phyloP scores from a whole-genome alignment of 2,888 invertebrate genomes.

The Mycalesis mineus region DNA sequence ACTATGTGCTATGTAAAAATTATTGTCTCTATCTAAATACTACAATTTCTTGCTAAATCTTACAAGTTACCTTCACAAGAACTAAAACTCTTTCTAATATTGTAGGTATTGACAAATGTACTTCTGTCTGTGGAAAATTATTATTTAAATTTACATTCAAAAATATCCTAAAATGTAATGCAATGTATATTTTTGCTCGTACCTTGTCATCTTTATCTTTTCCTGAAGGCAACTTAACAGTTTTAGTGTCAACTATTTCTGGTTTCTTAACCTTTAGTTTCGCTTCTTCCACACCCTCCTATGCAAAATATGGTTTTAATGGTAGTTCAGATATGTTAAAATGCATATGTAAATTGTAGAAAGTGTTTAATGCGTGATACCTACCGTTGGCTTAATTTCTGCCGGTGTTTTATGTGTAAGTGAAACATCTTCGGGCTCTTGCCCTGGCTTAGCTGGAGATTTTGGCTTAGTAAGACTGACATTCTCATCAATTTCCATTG shows the following conservation, averaged over 20 bases:
- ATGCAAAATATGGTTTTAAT: conserved; percentile 26
- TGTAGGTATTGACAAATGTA: conserved; percentile 35
- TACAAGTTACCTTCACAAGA: conserved; percentile 54
- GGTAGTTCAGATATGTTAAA: background rate
- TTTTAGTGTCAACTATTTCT: conserved; percentile 68
- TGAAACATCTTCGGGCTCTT: conserved; percentile 67
- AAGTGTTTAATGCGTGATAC: conserved; percentile 37
- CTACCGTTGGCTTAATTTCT: conserved; percentile 67
- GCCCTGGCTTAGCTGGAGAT: conserved; percentile 56
- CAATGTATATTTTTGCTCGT: conserved; percentile 8
- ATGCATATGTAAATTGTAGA: background rate
- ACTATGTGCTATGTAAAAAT: background rate
- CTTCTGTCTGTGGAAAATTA: conserved; percentile 52
- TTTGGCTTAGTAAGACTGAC: conserved; percentile 64
- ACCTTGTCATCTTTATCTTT: conserved; percentile 45
- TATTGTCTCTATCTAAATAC: background rate
- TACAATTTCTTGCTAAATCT: background rate
- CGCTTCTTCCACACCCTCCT: conserved; percentile 70
- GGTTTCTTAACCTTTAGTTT: conserved; percentile 70
- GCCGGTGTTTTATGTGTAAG: conserved; percentile 73
- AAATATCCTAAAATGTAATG: background rate
- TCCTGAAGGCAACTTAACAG: conserved; percentile 62
- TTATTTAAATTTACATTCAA: conserved; percentile 17
- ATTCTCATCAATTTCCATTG: conserved; percentile 73
- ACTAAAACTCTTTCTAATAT: conserved; percentile 54